Percentiles rank a stretch among this genome's conserved stretches.
Conservation (phyloP, 2,888 invertebrate genomes). For the Eilema caniola region DNA sequence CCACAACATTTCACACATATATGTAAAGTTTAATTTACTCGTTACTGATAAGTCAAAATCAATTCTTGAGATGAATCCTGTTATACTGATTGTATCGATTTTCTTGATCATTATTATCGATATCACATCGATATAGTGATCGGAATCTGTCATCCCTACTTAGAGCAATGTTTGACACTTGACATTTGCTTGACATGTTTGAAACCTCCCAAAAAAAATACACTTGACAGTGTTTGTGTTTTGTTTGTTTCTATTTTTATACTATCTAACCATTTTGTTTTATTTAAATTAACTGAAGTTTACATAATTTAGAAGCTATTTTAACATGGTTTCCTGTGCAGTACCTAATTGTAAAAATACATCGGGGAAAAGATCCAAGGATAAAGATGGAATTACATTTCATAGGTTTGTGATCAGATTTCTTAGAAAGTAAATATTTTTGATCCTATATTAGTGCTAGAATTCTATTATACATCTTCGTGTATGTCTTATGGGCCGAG, state of each 20-base stretch:
- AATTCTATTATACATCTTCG: too few relatives aligned
- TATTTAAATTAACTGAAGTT: neutral
- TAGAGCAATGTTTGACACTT: neutral
- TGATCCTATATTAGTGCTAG: too few relatives aligned
- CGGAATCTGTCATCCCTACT: neutral
- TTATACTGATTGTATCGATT: neutral
- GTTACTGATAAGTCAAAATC: neutral
- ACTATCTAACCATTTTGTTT: neutral
- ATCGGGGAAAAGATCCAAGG: slow-evolving; percentile 74
- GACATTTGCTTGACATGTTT: too few relatives aligned
- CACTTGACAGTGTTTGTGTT: too few relatives aligned
- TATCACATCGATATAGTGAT: neutral
- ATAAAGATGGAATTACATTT: slow-evolving; percentile 76
- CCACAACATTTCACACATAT: too few relatives aligned
- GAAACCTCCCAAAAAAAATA: too few relatives aligned
- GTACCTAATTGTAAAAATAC: slow-evolving; percentile 72
- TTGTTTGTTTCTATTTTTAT: neutral
- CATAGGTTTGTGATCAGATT: slow-evolving; percentile 64
- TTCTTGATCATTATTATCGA: neutral
- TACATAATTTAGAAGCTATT: neutral
- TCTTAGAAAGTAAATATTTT: too few relatives aligned
- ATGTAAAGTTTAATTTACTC: neutral
- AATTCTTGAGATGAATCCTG: neutral
- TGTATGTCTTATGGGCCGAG: too few relatives aligned
- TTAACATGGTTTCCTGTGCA: slow-evolving; percentile 74